Base-by-base conservation (phyloP, 2,888 invertebrate species). In the Eupithecia tripunctaria region DNA sequence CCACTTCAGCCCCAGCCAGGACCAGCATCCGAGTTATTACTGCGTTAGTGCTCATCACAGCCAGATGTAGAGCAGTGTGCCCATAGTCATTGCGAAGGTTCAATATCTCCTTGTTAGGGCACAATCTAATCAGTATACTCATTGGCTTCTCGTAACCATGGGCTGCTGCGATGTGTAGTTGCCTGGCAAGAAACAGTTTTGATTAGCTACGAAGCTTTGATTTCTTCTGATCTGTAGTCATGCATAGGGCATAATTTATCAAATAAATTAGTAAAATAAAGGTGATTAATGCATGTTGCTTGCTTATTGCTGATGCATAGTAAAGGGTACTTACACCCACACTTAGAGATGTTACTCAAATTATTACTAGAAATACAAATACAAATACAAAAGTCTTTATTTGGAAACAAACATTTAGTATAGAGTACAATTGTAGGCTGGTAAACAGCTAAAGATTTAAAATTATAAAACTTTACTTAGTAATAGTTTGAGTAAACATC, bases 51-150 rank as follows among this genome's bases (percentile, higher is more conserved):
- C 97, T 97, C 79, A 97, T 93, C 1, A 97, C 97, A 0, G 98
- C 98, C 76, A 98, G 92, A 91, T 99, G 98, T n/a, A 99, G 91
- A 0, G 98, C 96, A 1, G 98, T 97, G 83, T 97, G 96, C 8
- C 96, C 96, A 71, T 96, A 95, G 90, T 98, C 97, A 90, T 99
- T 99, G 68, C 96, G 95, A 51, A 97, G 96, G 88, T 98, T 97
- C 62, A 99, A 92, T 74, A 97, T 95, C 66, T 96, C 95, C 69
- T 96, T 96, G 90, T 97, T 96, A 47, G 98, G 97, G 74, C 97
- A 97, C 86, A 97, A 94, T 76, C 96, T 95, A 82, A 98, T 97
- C 67, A 98, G 95, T 67, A 96, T 96, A 79, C 96, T 95, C 0
- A 97, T 96, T 76, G 97, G 96, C 83, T 97, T 96, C 75, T 95